Percentiles rank a stretch among this genome's conserved stretches.
phyloP scores from a whole-genome alignment of 2,888 invertebrate genomes.

The Pandemis corylana region DNA sequence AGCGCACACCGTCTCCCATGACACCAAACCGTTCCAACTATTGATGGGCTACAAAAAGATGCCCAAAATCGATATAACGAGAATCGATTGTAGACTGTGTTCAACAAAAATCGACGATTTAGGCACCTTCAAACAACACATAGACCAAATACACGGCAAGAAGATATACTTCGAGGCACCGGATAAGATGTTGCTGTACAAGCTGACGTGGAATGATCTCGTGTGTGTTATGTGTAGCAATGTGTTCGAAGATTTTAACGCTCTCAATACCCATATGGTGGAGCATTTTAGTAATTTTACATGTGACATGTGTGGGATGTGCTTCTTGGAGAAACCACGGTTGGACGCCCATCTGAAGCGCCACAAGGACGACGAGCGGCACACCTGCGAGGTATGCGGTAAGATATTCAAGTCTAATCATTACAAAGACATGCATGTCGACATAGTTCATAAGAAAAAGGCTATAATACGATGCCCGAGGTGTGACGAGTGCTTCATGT shows the following conservation, averaged over 20 bases:
- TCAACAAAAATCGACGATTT: conserved; percentile 69
- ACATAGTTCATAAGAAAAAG: conserved; percentile 77
- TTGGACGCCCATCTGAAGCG: conserved; percentile 77
- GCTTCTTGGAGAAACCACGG: conserved; percentile 78
- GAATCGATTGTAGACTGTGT: conserved; percentile 75
- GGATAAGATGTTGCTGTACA: conserved; percentile 71
- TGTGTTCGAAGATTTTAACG: conserved; percentile 77
- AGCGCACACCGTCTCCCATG: conserved; percentile 73
- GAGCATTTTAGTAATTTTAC: conserved; percentile 78
- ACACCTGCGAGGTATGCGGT: conserved; percentile 81
- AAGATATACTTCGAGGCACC: conserved; percentile 78
- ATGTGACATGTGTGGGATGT: conserved; percentile 76
- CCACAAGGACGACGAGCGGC: conserved; percentile 79
- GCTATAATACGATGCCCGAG: conserved; percentile 75
- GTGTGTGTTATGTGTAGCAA: conserved; percentile 76
- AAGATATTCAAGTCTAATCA: conserved; percentile 78
- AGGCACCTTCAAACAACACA: conserved; percentile 69
- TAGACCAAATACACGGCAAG: conserved; percentile 71
- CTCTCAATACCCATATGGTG: conserved; percentile 76
- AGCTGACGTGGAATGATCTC: conserved; percentile 74
- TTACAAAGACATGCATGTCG: conserved; percentile 78
- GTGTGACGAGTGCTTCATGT: conserved; percentile 80
- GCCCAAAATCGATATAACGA: conserved; percentile 76
- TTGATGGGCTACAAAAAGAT: conserved; percentile 78
- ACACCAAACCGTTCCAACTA: conserved; percentile 75